Percentiles rank a stretch among this genome's conserved stretches.
Conservation (phyloP, 2,888 invertebrate genomes). For the Lutraria lutraria region DNA sequence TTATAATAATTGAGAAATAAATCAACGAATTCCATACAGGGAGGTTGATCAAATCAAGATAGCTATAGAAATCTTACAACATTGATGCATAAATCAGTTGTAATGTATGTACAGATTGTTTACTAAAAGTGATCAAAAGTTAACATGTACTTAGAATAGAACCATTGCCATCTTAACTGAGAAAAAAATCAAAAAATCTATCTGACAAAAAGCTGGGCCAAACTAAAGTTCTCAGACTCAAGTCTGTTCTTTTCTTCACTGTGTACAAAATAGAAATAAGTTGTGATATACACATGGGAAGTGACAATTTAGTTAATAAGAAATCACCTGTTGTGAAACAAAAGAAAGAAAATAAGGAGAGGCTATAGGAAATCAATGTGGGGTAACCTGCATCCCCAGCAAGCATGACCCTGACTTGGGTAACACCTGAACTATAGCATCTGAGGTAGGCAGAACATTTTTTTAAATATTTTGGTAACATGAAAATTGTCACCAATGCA, state of each 20-base stretch:
- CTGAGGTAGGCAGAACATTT: too few species aligned
- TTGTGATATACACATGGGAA: too few species aligned
- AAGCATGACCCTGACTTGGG: too few species aligned
- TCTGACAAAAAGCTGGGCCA: neutral
- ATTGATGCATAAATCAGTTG: neutral
- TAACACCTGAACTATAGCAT: too few species aligned
- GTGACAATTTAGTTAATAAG: too few species aligned
- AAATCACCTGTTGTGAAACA: too few species aligned
- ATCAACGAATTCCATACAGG: neutral
- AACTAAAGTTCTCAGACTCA: neutral
- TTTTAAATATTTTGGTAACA: too few species aligned
- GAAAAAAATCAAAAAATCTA: neutral
- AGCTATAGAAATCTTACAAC: neutral
- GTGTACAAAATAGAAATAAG: too few species aligned
- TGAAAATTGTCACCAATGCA: too few species aligned
- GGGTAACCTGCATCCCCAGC: too few species aligned
- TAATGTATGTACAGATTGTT: neutral
- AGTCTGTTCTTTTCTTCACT: neutral
- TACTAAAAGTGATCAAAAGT: neutral
- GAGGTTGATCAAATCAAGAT: neutral
- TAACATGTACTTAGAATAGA: neutral
- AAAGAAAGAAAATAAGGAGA: too few species aligned
- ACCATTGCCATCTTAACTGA: neutral
- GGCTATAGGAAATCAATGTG: too few species aligned
- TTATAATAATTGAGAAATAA: neutral